A percentile compares a stretch with the other conserved stretches of the same genome.
Evolutionary conservation across 2,888 invertebrate species (phyloP).

Genomic region (Xestia sexstrigata): DNA sequence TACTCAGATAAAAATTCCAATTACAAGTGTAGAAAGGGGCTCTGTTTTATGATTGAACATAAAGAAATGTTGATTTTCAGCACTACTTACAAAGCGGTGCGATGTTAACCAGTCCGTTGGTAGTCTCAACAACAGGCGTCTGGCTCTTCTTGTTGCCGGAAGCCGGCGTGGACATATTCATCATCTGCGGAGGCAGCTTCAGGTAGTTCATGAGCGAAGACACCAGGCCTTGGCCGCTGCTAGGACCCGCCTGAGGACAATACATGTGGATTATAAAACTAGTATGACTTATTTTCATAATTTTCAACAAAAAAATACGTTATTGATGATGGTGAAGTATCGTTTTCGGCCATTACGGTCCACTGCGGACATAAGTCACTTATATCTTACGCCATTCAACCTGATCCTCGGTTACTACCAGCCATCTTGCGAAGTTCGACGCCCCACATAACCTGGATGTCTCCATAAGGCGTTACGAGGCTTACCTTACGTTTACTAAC

Average conservation of each 20-base stretch:
- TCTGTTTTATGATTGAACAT: no score
- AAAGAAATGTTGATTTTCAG: not conserved
- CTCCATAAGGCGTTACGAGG: no score
- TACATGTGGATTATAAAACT: not conserved
- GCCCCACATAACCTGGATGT: no score
- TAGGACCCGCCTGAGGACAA: conserved; percentile 90
- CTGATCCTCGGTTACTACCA: not conserved
- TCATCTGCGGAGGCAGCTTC: conserved; percentile 88
- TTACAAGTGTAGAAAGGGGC: no score
- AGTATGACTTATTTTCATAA: not conserved
- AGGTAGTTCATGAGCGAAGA: conserved; percentile 92
- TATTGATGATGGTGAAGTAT: not conserved
- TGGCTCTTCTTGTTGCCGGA: conserved; percentile 84
- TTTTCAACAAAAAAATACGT: no score
- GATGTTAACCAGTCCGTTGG: conserved; percentile 96
- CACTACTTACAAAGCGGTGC: conserved; percentile 94
- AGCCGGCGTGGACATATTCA: conserved; percentile 89
- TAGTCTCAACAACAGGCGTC: conserved; percentile 90
- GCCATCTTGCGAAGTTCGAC: not conserved
- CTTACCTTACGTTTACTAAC: not conserved
- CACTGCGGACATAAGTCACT: no score
- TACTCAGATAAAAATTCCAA: not conserved
- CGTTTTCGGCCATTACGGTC: no score
- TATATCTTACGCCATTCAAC: no score
- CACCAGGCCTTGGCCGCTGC: conserved; percentile 92